These are phyloP conservation scores for Microctenopoma lineatum DNA, from an alignment of 2,797 vertebrate species.

Conservation along the genomic window DNA sequence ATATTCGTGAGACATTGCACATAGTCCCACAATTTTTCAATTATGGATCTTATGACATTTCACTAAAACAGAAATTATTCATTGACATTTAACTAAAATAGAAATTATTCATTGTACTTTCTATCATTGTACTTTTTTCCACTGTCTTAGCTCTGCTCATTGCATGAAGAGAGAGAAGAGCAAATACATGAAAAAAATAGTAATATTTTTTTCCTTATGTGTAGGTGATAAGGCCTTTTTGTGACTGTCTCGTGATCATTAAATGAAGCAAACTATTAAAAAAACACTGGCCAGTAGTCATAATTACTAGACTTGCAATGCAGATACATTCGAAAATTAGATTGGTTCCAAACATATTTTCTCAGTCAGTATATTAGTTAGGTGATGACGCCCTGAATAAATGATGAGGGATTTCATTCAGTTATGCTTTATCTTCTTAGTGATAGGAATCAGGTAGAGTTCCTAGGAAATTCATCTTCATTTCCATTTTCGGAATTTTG, in stretches of 20 bases:
- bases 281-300: conserved; percentile 4
- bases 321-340: background rate
- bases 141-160: background rate
- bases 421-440: too few relatives aligned
- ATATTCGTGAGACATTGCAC: too few relatives aligned
- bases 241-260: conserved; percentile 15
- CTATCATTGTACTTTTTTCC: background rate
- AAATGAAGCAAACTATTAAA: background rate
- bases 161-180: too few relatives aligned
- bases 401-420: too few relatives aligned
- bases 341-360: background rate
- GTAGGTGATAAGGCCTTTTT: conserved; percentile 13
- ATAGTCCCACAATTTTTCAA: background rate
- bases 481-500: too few relatives aligned
- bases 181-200: too few relatives aligned
- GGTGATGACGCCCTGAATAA: too few relatives aligned
- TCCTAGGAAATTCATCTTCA: too few relatives aligned
- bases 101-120: background rate
- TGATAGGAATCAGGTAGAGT: too few relatives aligned
- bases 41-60: conserved; percentile 41
- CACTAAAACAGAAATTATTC: conserved; percentile 15
- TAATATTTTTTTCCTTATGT: background rate
- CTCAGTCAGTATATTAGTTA: background rate
- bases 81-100: background rate
- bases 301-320: background rate